A percentile compares a stretch with the other conserved stretches of the same genome.
Conservation (phyloP, 2,888 invertebrate species). For the Byasa hedistus region DNA sequence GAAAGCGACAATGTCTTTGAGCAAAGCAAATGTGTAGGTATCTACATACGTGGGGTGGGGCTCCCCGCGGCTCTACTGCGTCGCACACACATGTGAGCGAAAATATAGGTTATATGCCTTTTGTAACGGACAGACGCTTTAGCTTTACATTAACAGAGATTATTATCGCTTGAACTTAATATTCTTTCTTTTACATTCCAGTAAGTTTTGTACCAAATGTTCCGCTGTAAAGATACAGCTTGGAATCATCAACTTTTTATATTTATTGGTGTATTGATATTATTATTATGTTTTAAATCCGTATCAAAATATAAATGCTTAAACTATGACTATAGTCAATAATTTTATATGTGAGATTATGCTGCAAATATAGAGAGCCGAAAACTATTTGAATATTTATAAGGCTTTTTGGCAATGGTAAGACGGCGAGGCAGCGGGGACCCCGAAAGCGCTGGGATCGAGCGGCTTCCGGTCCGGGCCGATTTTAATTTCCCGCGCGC, state of each 20-base stretch:
- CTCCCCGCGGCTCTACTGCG: slow-evolving; percentile 50
- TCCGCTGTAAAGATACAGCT: too few species aligned
- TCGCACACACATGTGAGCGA: slow-evolving; percentile 18
- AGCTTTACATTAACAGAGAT: slow-evolving; percentile 1
- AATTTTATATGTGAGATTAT: not conserved
- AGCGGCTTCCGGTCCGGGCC: slow-evolving; percentile 71
- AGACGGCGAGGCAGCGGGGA: slow-evolving; percentile 32
- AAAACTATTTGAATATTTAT: slow-evolving; percentile 33
- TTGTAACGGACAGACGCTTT: slow-evolving; percentile 17
- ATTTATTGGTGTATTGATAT: not conserved
- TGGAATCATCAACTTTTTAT: not conserved
- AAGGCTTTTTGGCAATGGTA: slow-evolving; percentile 34
- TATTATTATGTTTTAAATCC: too few species aligned
- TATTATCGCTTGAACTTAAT: not conserved
- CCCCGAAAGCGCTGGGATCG: slow-evolving; percentile 47
- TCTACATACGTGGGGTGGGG: slow-evolving; percentile 71
- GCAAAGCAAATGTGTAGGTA: slow-evolving; percentile 78
- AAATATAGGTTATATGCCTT: slow-evolving; percentile 15
- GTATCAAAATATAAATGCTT: not conserved
- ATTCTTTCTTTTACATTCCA: too few species aligned
- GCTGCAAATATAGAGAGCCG: slow-evolving; percentile 6
- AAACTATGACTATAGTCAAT: not conserved
- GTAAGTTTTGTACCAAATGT: too few species aligned
- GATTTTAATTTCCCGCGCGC: slow-evolving; percentile 77
- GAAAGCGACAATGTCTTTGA: slow-evolving; percentile 81